These are phyloP conservation scores for Ooceraea biroi DNA, from an alignment of 1,140 invertebrate species.

Conservation along the genomic window DNA sequence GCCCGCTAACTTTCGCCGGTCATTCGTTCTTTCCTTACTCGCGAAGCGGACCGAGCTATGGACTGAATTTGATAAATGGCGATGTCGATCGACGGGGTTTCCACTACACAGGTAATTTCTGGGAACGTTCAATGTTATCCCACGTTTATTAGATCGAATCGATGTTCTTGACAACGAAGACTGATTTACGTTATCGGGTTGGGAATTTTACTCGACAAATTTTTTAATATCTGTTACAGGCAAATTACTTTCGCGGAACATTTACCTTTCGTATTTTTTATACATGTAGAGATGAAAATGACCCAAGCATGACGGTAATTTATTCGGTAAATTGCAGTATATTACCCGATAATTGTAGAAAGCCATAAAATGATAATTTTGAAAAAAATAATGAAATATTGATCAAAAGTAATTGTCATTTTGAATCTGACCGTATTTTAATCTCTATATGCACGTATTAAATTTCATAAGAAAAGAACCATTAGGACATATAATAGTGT, in stretches of 20 bases:
- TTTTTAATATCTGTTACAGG: background rate
- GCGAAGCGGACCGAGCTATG: conserved; percentile 11
- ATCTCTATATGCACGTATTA: background rate
- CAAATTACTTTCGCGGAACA: background rate
- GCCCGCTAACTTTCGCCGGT: conserved; percentile 28
- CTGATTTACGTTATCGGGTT: conserved; percentile 41
- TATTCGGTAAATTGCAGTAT: no score
- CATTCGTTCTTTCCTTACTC: conserved; percentile 7
- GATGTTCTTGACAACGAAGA: conserved; percentile 47
- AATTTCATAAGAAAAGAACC: background rate
- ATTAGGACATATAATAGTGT: background rate
- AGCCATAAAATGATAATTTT: no score
- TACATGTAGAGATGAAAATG: no score
- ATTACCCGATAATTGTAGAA: no score
- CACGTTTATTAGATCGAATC: conserved; percentile 54
- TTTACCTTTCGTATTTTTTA: background rate
- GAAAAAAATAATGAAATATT: no score
- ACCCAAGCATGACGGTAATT: no score
- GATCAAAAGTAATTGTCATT: no score
- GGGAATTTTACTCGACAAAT: background rate
- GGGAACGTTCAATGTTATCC: conserved; percentile 40
- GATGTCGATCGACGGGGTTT: conserved; percentile 46
- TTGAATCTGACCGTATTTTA: no score
- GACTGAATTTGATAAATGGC: conserved; percentile 60
- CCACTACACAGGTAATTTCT: conserved; percentile 56